A percentile compares a stretch with the other conserved stretches of the same genome.
Conservation (phyloP, 2,888 invertebrate species). For the Autographa pulchrina region DNA sequence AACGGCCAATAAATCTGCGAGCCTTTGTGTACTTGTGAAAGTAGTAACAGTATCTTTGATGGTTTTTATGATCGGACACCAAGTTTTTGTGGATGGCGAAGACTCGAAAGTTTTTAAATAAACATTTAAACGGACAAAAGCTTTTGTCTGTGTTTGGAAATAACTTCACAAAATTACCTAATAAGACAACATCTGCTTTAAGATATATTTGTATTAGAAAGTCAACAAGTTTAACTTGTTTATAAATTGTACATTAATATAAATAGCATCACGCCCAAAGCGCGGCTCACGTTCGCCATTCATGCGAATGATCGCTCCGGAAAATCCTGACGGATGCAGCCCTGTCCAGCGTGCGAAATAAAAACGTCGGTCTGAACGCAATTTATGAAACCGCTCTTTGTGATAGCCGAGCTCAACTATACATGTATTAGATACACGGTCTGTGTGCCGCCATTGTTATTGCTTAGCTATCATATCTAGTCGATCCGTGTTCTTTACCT, state of each 20-base stretch:
- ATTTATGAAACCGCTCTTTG: slow-evolving; percentile 73
- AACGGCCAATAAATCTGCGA: neutral
- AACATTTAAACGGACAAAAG: no score
- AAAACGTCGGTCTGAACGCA: slow-evolving; percentile 63
- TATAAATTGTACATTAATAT: slow-evolving; percentile 49
- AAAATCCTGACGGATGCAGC: slow-evolving; percentile 64
- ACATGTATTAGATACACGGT: slow-evolving; percentile 11
- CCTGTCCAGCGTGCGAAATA: slow-evolving; percentile 65
- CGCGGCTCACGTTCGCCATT: slow-evolving; percentile 54
- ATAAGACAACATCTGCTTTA: neutral
- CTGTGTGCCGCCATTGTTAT: slow-evolving; percentile 10
- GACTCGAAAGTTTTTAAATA: no score
- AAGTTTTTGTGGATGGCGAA: neutral
- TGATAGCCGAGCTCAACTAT: slow-evolving; percentile 57
- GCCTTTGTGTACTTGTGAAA: neutral
- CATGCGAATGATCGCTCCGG: slow-evolving; percentile 56
- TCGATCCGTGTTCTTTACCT: no score
- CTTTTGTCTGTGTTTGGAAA: no score
- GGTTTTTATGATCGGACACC: neutral
- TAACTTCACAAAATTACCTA: neutral
- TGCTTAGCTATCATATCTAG: slow-evolving; percentile 5
- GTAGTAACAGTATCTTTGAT: no score
- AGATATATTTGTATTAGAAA: slow-evolving; percentile 6
- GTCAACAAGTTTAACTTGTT: slow-evolving; percentile 14
- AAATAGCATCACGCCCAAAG: slow-evolving; percentile 49